These are phyloP conservation scores for Cyanoramphus novaezelandiae DNA, from an alignment of 2,113 vertebrate species.

Conservation along the genomic window DNA sequence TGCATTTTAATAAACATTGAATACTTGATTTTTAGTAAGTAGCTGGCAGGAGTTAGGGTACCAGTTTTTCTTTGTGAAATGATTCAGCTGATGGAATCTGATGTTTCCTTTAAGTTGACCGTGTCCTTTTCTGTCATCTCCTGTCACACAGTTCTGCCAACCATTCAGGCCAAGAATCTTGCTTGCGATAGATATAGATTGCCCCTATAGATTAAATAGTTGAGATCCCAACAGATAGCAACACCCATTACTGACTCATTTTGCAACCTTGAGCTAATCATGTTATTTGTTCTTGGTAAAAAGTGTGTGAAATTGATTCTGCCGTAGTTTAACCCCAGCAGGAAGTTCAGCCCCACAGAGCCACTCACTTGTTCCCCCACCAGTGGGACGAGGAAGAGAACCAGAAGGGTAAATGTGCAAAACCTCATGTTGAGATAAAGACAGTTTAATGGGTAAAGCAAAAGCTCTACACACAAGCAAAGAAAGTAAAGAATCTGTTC, in stretches of 20 bases:
- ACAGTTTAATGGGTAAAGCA: not conserved
- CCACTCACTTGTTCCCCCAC: not conserved
- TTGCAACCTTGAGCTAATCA: not conserved
- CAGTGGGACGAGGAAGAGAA: not conserved
- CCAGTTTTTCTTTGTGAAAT: not conserved
- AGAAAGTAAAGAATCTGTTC: not conserved
- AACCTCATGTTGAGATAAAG: not conserved
- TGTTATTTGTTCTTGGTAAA: not conserved
- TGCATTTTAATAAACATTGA: slow-evolving; percentile 60
- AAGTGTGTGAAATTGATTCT: not conserved
- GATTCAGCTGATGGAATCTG: not conserved
- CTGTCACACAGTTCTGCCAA: not conserved
- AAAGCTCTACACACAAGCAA: fast-evolving
- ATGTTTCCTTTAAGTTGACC: not conserved
- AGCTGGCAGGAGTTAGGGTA: not conserved
- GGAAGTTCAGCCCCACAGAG: not conserved
- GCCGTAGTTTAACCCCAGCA: not conserved
- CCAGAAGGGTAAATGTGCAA: not conserved
- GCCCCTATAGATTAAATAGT: not conserved
- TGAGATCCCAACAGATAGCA: not conserved
- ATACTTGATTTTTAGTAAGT: slow-evolving; percentile 63
- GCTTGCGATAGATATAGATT: not conserved
- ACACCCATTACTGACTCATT: not conserved
- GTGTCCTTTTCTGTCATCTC: not conserved
- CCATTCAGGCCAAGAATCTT: not conserved